These are phyloP conservation scores for Solea solea DNA, from an alignment of 2,113 vertebrate genomes.

Conservation along the genomic window DNA sequence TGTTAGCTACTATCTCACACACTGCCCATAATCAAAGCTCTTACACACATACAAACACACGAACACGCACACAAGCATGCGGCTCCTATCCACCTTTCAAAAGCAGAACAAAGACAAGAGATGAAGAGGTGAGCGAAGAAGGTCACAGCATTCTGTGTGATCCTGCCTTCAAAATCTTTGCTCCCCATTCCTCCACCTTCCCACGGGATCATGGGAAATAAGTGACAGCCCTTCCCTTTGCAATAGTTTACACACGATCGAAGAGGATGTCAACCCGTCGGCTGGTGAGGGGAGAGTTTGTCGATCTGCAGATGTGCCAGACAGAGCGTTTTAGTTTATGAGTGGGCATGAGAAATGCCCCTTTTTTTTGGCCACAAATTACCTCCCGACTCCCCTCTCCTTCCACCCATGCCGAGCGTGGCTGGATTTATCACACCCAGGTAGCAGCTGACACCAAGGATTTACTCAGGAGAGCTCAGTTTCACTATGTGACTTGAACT, in stretches of 20 bases:
- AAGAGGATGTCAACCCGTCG: conserved; percentile 68
- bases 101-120: conserved; percentile 46
- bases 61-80: neutral
- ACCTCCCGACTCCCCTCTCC: conserved; percentile 45
- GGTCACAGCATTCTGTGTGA: conserved; percentile 68
- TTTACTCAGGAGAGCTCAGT: conserved; percentile 63
- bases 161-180: conserved; percentile 49
- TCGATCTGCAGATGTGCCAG: conserved; percentile 63
- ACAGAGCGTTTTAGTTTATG: conserved; percentile 67
- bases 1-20: conserved; percentile 38
- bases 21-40: conserved; percentile 45
- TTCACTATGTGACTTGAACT: conserved; percentile 39
- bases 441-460: conserved; percentile 65
- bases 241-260: conserved; percentile 77
- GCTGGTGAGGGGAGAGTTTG: conserved; percentile 52
- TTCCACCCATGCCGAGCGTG: conserved; percentile 43
- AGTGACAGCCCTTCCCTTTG: conserved; percentile 62
- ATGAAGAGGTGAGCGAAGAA: conserved; percentile 39
- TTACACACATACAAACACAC: neutral
- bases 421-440: conserved; percentile 73
- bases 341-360: conserved; percentile 59
- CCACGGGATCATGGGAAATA: conserved; percentile 70
- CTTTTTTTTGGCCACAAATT: conserved; percentile 75
- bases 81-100: conserved; percentile 40
- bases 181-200: conserved; percentile 44